These are phyloP conservation scores for Rallus crepitans DNA, from an alignment of 2,797 vertebrate species.

Conservation along the genomic window DNA sequence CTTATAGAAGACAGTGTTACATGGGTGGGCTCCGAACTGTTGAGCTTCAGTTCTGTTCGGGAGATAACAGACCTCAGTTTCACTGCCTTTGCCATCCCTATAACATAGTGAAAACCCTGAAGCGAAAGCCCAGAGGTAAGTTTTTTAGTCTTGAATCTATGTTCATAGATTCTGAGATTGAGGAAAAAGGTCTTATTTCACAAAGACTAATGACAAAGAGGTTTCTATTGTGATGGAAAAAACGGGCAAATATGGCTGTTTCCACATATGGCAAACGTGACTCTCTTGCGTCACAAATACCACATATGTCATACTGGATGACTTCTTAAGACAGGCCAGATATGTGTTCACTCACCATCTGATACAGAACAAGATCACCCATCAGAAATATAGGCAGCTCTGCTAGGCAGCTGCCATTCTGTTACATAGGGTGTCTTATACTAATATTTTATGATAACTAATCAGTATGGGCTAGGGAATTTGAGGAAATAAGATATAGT, in stretches of 20 bases:
- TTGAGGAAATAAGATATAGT: neutral
- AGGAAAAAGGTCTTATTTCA: neutral
- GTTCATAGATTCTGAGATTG: neutral
- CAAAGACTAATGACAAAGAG: neutral
- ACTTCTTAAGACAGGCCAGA: neutral
- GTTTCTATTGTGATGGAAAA: neutral
- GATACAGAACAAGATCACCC: neutral
- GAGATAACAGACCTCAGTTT: neutral
- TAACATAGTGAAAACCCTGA: neutral
- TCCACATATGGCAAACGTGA: neutral
- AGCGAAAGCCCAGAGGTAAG: neutral
- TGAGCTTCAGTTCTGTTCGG: conserved; percentile 2
- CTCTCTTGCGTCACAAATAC: neutral
- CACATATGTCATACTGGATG: neutral
- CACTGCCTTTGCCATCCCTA: neutral
- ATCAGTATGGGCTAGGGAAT: neutral
- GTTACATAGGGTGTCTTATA: neutral
- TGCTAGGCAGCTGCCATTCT: neutral
- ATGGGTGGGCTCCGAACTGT: neutral
- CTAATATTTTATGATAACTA: neutral
- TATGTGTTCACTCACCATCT: neutral
- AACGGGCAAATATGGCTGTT: neutral
- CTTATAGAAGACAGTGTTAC: neutral
- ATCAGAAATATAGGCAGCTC: neutral
- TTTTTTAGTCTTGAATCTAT: neutral